Percentiles rank a stretch among this genome's conserved stretches.
These are phyloP conservation scores for Bactericera cockerelli DNA, from an alignment of 1,140 invertebrate genomes.

Conservation along the genomic window DNA sequence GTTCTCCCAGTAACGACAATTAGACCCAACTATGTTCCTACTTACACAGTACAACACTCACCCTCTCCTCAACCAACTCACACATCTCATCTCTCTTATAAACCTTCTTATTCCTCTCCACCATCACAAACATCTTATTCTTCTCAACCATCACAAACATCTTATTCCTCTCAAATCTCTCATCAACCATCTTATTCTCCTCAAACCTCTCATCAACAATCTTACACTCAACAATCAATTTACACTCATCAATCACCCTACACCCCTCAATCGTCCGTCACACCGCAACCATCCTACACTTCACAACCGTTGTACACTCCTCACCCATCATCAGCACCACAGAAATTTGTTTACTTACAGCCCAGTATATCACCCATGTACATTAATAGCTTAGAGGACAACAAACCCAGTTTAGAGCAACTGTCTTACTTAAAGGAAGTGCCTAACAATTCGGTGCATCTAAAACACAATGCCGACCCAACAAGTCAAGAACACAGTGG, in stretches of 20 bases:
- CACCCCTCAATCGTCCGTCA: not conserved
- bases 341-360: not conserved
- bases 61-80: not conserved
- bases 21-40: not conserved
- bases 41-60: not conserved
- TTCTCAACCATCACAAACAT: no score
- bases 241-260: not conserved
- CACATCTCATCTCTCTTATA: no score
- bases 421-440: not conserved
- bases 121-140: no score
- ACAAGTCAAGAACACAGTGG: not conserved
- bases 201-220: no score
- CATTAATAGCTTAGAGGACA: constrained; percentile 5
- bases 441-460: not conserved
- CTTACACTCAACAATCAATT: no score
- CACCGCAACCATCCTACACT: not conserved
- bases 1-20: not conserved
- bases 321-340: not conserved
- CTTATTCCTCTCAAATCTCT: not conserved
- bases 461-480: constrained; percentile 3
- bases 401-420: not conserved
- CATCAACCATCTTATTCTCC: no score
- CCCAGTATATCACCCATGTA: constrained; percentile 6
- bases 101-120: no score
- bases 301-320: not conserved